Conservation (phyloP, 2,797 vertebrate species). For the Spheniscus humboldti region DNA sequence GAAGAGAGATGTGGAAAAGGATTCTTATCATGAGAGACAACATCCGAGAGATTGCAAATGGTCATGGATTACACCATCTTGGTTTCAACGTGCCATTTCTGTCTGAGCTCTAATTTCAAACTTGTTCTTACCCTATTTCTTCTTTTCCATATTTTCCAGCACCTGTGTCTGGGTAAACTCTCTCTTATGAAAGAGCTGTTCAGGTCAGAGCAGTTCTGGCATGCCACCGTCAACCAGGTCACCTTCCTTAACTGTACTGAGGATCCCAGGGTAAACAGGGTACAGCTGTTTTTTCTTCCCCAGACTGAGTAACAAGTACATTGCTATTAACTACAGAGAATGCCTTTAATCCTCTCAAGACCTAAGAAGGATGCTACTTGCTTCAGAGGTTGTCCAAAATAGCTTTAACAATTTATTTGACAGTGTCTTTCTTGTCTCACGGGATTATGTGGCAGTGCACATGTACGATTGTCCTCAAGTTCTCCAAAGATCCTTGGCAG, state of each 20-base stretch:
- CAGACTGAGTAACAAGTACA: neutral
- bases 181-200: neutral
- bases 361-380: slow-evolving; percentile 36
- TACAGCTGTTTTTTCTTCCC: neutral
- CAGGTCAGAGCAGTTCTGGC: neutral
- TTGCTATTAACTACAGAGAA: neutral
- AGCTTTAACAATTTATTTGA: slow-evolving; percentile 25
- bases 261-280: neutral
- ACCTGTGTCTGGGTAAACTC: neutral
- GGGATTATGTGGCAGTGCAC: neutral
- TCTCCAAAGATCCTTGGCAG: neutral
- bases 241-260: neutral
- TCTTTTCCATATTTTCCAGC: neutral
- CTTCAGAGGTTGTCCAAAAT: neutral
- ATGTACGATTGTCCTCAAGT: neutral
- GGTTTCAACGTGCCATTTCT: slow-evolving; percentile 9
- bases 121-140: neutral
- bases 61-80: slow-evolving; percentile 27
- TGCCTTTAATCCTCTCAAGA: slow-evolving; percentile 46
- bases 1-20: neutral
- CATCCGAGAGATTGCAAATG: neutral
- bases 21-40: neutral
- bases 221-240: neutral
- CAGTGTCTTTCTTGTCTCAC: neutral
- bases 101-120: neutral